These are phyloP conservation scores for Datnioides undecimradiatus DNA, from an alignment of 2,113 vertebrate genomes.

Conservation along the genomic window DNA sequence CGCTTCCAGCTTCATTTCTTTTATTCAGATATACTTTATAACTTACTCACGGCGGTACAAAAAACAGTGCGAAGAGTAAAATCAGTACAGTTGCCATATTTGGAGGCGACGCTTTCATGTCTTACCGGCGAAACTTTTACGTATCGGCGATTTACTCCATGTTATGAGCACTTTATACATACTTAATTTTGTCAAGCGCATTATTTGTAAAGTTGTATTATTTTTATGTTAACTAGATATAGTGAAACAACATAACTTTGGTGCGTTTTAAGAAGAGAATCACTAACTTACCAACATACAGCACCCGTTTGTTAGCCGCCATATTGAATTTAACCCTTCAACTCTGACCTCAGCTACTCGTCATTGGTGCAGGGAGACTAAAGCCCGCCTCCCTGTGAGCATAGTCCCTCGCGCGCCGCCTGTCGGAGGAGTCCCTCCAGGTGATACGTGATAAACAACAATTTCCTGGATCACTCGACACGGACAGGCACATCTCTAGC, in stretches of 20 bases:
- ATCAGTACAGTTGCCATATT: neutral
- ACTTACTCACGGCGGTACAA: fast-evolving
- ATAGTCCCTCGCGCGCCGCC: conserved; percentile 13
- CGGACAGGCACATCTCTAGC: too few relatives aligned
- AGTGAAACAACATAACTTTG: neutral
- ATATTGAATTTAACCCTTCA: conserved; percentile 76
- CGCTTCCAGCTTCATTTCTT: neutral
- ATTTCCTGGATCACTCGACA: too few relatives aligned
- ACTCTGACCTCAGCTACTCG: conserved; percentile 57
- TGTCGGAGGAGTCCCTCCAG: neutral
- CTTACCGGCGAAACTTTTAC: neutral
- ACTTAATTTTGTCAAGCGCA: fast-evolving
- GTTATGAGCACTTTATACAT: neutral
- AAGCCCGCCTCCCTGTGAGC: neutral
- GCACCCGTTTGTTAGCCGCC: conserved; percentile 82
- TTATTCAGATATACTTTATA: neutral
- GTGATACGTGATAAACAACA: too few relatives aligned
- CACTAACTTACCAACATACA: conserved; percentile 81
- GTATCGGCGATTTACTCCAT: neutral
- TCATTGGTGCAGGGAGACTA: conserved; percentile 46
- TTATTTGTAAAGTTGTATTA: too few relatives aligned
- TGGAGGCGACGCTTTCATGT: neutral
- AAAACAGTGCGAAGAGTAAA: neutral
- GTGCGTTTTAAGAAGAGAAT: neutral
- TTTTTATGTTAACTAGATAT: fast-evolving